Conservation (phyloP, 2,113 vertebrate genomes). For the Antechinus flavipes region DNA sequence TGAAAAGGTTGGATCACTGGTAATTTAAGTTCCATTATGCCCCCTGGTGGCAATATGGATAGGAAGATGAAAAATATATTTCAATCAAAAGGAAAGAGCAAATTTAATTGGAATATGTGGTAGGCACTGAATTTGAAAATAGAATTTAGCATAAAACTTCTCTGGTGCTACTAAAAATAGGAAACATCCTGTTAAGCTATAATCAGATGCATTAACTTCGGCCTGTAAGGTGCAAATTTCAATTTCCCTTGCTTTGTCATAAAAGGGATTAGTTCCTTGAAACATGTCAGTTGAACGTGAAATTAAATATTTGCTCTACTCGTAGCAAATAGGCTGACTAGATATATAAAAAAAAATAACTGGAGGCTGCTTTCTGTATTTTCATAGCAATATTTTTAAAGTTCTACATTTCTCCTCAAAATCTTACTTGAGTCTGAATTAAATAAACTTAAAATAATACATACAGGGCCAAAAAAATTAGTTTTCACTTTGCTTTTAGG, state of each 20-base stretch:
- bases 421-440: background rate
- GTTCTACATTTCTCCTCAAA: background rate
- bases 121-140: conserved; percentile 66
- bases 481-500: background rate
- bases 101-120: conserved; percentile 63
- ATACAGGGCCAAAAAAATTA: background rate
- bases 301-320: conserved; percentile 71
- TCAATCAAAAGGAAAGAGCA: conserved; percentile 36
- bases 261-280: conserved; percentile 70
- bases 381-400: background rate
- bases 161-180: conserved; percentile 73
- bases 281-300: conserved; percentile 69
- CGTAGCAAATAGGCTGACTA: background rate
- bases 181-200: conserved; percentile 48
- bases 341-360: background rate
- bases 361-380: background rate
- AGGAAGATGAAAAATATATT: conserved; percentile 43
- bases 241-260: conserved; percentile 69
- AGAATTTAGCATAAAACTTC: conserved; percentile 64
- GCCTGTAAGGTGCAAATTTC: conserved; percentile 63
- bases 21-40: conserved; percentile 51
- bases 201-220: conserved; percentile 64
- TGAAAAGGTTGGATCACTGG: conserved; percentile 24
- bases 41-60: conserved; percentile 65
- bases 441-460: background rate